phyloP scores from a whole-genome alignment of 2,797 vertebrate species.

The Pantherophis vulpinus region DNA sequence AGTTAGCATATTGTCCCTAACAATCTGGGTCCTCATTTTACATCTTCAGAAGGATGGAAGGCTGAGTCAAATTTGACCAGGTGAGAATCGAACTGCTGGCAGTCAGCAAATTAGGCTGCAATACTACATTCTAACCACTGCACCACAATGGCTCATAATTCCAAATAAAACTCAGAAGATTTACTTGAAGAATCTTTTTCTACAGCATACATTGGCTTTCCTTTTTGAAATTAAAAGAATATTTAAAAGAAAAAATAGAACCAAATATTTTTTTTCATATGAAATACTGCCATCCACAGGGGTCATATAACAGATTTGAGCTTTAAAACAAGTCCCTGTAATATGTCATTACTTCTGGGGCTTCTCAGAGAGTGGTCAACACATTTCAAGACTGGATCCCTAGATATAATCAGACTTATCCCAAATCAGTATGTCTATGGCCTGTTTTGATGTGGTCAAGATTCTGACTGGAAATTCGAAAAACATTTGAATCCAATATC shows the following conservation, averaged over 20 bases:
- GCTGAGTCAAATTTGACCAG: not conserved
- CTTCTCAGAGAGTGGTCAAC: not conserved
- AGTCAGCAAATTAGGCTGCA: not conserved
- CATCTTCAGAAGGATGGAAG: not conserved
- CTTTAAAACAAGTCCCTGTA: not conserved
- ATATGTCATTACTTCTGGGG: not conserved
- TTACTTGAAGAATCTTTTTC: not conserved
- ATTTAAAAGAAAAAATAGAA: not conserved
- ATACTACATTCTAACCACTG: not conserved
- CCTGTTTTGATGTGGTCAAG: not conserved
- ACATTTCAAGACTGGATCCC: not conserved
- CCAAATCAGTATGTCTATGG: not conserved
- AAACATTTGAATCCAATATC: not conserved
- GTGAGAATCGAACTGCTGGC: not conserved
- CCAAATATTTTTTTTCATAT: not conserved
- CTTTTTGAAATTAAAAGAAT: not conserved
- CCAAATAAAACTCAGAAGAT: not conserved
- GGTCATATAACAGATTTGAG: not conserved
- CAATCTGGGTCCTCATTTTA: not conserved
- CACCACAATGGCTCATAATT: not conserved
- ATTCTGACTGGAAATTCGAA: not conserved
- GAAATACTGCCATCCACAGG: not conserved
- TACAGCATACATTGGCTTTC: not conserved
- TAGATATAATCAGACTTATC: not conserved
- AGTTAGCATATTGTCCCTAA: not conserved